Evolutionary conservation across 2,113 vertebrate species (phyloP), one percentile per base, ranked within the genome.

Genomic region (Seriola dumerili): DNA sequence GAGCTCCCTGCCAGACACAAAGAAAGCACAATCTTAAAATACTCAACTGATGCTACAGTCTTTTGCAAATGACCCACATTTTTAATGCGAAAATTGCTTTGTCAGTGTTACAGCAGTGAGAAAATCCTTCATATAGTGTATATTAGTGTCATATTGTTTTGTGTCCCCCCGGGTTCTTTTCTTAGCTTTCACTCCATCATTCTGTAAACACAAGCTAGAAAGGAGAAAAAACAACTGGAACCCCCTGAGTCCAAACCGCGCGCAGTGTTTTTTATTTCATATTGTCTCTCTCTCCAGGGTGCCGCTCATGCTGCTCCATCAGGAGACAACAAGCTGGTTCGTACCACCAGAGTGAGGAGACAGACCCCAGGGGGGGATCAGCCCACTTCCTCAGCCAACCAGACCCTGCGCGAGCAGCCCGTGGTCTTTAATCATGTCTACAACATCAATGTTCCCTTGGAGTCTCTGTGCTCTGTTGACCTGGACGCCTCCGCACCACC

Each of bases 391-490:
- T 54, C 88, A 25, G 73, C 89, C 90, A 97, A 96, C 91, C 96
- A 96, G 88, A 98, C 95, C 0, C 44, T 91, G 85, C 94, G 90
- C 91, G 96, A 97, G 69, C 96, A 97, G 84, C 95, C 98, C 0
- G 88, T 99, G 93, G 94, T 98, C 88, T 99, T 99, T 91, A 98
- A 98, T 94, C 98, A 99, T 13, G 95, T 99, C 80, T 99, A 99
- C 93, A 99, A 98, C 94, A 98, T 98, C 85, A 98, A 99, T 5
- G 95, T 99, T 50, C 98, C 98, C 0, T 59, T 96, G 88, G 97
- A 98, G 89, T 97, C 96, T 52, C 95, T 98, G 78, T 99, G 98
- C 92, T 96, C 97, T 0, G 95, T 97, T 0, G 89, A 97, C 84
- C 92, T 97, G 81, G 97, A 97, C 72, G 82, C 96, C 65, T 84